Evolutionary conservation across 2,797 vertebrate genomes (phyloP).

Genomic region (Acipenser transmontanus): DNA sequence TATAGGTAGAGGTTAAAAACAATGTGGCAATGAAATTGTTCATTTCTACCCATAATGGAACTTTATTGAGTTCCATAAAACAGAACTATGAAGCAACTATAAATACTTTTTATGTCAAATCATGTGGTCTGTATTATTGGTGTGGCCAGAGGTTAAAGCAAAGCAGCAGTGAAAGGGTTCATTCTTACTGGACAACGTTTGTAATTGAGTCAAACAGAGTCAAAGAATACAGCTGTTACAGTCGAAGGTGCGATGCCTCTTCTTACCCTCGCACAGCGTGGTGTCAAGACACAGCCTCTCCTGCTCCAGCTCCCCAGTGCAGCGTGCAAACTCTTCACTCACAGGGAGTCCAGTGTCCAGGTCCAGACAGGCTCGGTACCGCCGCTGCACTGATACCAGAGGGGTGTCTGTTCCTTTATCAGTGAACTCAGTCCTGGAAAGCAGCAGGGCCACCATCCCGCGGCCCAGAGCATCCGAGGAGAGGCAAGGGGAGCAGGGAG

Average conservation of each 20-base stretch:
- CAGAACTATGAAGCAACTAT: too few relatives aligned
- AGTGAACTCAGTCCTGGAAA: not conserved
- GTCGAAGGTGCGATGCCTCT: not conserved
- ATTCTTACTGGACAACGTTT: too few relatives aligned
- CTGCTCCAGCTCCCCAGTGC: slow-evolving; percentile 51
- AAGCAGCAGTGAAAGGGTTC: too few relatives aligned
- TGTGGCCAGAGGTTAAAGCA: too few relatives aligned
- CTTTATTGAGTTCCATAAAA: too few relatives aligned
- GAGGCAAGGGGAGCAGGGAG: slow-evolving; percentile 68
- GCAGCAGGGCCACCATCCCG: not conserved
- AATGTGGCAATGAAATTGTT: too few relatives aligned
- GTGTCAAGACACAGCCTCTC: slow-evolving; percentile 62
- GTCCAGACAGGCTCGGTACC: slow-evolving; percentile 75
- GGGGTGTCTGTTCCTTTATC: not conserved
- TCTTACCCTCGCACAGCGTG: slow-evolving; percentile 60
- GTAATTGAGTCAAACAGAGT: too few relatives aligned
- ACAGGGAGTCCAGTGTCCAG: slow-evolving; percentile 61
- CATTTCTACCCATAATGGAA: too few relatives aligned
- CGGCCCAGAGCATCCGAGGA: slow-evolving; percentile 34
- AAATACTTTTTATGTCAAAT: too few relatives aligned
- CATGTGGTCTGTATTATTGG: too few relatives aligned
- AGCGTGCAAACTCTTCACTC: slow-evolving; percentile 34
- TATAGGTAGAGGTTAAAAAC: too few relatives aligned
- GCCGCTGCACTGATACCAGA: slow-evolving; percentile 63
- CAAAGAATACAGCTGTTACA: not conserved